Conservation (phyloP, 2,113 vertebrate species). For the Bufo bufo region DNA sequence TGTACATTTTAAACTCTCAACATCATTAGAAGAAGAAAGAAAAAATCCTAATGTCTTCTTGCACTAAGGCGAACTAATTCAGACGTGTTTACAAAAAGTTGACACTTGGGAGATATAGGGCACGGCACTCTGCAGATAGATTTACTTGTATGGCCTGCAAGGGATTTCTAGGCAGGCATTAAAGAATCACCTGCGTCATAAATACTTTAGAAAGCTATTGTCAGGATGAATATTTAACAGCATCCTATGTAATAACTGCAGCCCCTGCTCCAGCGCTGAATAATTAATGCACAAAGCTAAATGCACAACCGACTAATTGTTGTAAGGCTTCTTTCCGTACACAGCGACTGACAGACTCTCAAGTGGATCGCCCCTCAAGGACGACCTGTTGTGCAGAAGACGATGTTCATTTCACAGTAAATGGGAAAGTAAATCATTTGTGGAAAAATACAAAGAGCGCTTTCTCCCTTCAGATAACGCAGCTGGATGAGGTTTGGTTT, state of each 20-base stretch:
- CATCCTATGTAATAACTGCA: background rate
- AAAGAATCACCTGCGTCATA: slow-evolving; percentile 6
- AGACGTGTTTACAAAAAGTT: background rate
- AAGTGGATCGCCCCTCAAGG: background rate
- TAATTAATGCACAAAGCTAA: slow-evolving; percentile 6
- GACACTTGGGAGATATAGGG: background rate
- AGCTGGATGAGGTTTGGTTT: background rate
- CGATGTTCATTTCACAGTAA: background rate
- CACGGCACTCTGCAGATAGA: background rate
- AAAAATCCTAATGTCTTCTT: background rate
- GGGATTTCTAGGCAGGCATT: slow-evolving; percentile 1
- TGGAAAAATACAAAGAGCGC: background rate
- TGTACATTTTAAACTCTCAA: background rate
- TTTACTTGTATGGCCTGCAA: background rate
- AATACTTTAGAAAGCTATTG: slow-evolving; percentile 4
- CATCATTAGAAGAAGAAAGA: background rate
- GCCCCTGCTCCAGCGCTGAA: background rate
- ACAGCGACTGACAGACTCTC: background rate
- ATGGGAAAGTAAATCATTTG: background rate
- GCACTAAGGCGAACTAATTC: background rate
- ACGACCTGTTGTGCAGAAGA: background rate
- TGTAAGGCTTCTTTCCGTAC: background rate
- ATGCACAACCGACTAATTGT: slow-evolving; percentile 1
- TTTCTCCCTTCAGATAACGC: background rate
- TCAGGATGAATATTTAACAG: slow-evolving; percentile 16